A percentile compares a stretch with the other conserved stretches of the same genome.
phyloP scores from a whole-genome alignment of 2,888 invertebrate genomes.

The Globia sparganii region DNA sequence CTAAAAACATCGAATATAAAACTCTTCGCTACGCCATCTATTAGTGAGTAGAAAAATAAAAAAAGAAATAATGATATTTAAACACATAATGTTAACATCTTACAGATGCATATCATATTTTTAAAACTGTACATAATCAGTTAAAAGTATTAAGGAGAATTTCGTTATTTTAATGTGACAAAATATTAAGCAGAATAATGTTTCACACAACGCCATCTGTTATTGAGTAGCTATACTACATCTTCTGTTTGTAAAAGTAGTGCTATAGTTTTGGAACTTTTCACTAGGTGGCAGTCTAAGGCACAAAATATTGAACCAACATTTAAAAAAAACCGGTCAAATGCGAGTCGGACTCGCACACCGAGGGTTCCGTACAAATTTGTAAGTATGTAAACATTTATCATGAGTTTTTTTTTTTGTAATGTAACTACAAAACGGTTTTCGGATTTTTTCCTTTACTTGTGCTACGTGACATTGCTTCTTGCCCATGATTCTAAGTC shows the following conservation, averaged over 20 bases:
- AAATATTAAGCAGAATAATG: fast-evolving
- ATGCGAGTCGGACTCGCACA: no score
- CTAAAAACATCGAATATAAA: no score
- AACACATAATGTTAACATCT: no score
- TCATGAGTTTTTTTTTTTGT: no score
- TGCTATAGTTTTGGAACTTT: background rate
- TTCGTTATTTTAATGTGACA: background rate
- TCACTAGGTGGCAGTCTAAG: constrained; percentile 44
- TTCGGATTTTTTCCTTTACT: no score
- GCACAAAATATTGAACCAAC: background rate
- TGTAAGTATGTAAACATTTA: no score
- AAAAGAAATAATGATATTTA: no score
- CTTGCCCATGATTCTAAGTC: no score
- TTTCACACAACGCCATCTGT: constrained; percentile 63
- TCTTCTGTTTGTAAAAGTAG: fast-evolving
- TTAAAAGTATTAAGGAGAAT: fast-evolving
- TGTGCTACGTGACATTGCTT: no score
- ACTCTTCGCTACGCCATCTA: constrained; percentile 29
- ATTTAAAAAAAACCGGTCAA: background rate
- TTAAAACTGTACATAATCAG: background rate
- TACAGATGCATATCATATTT: fast-evolving
- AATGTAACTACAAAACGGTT: no score
- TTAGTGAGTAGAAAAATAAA: background rate
- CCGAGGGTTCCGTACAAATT: no score
- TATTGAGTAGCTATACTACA: constrained; percentile 53